Conservation (phyloP, 2,113 vertebrate species). For the Gambusia holbrooki region DNA sequence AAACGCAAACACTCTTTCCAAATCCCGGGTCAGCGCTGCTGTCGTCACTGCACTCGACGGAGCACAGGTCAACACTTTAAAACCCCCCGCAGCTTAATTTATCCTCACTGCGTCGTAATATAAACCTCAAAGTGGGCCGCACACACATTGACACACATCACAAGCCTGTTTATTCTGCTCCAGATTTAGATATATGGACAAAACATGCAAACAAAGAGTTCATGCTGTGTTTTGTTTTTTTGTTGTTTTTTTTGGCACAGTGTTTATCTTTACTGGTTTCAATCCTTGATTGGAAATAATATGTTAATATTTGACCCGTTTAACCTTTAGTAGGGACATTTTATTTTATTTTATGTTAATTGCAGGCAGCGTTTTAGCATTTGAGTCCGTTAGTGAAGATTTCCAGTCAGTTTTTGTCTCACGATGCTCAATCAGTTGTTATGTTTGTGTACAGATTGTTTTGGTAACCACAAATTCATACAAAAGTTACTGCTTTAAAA, state of each 20-base stretch:
- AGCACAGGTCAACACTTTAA: conserved; percentile 38
- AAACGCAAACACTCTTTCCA: conserved; percentile 17
- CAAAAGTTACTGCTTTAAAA: too few relatives aligned
- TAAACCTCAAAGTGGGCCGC: conserved; percentile 23
- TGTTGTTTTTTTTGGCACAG: background rate
- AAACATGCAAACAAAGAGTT: background rate
- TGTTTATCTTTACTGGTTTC: conserved; percentile 1
- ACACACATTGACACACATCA: conserved; percentile 13
- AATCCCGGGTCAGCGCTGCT: conserved; percentile 33
- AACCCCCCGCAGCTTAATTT: conserved; percentile 31
- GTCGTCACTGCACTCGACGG: conserved; percentile 14
- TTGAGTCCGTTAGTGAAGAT: background rate
- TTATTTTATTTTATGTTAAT: background rate
- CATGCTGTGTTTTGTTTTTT: background rate
- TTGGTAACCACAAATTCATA: too few relatives aligned
- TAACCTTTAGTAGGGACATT: background rate
- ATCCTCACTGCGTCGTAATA: conserved; percentile 23
- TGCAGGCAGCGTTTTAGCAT: background rate
- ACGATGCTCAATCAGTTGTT: background rate
- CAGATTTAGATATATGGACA: conserved; percentile 10
- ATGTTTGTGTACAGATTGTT: background rate
- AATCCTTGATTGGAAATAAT: background rate
- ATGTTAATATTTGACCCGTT: background rate
- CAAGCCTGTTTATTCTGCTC: conserved; percentile 4
- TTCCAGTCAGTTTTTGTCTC: background rate